phyloP scores from a whole-genome alignment of 2,113 vertebrate genomes.

The Colossoma macropomum region DNA sequence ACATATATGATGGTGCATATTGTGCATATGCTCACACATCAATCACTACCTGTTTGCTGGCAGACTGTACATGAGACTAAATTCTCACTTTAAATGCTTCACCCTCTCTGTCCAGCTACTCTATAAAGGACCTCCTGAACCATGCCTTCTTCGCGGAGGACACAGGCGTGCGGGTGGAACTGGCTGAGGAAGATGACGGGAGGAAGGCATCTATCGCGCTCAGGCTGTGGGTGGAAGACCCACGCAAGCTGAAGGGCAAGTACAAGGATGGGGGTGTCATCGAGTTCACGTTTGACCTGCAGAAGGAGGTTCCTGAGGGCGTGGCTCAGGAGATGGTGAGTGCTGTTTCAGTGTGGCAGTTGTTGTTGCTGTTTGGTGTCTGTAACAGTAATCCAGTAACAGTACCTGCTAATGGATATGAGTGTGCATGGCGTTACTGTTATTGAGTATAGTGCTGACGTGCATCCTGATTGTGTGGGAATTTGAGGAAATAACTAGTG shows the following conservation, averaged over 20 bases:
- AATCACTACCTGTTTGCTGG: too few species aligned
- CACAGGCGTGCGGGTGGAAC: conserved; percentile 95
- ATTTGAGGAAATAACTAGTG: too few species aligned
- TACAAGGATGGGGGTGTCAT: conserved; percentile 97
- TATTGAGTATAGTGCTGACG: too few species aligned
- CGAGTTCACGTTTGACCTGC: conserved; percentile 95
- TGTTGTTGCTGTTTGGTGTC: not conserved
- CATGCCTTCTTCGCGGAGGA: conserved; percentile 98
- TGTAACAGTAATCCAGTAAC: too few species aligned
- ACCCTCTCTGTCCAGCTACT: conserved; percentile 79
- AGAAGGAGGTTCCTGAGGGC: conserved; percentile 92
- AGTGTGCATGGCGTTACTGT: too few species aligned
- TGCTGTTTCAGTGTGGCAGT: not conserved
- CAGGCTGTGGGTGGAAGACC: conserved; percentile 97
- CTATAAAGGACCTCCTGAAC: conserved; percentile 97
- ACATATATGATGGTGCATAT: too few species aligned
- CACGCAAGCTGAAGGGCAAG: conserved; percentile 97
- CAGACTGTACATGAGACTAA: too few species aligned
- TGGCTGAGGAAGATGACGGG: conserved; percentile 96
- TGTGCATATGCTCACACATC: too few species aligned
- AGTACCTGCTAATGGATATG: too few species aligned
- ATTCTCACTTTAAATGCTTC: not conserved
- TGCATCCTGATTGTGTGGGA: too few species aligned
- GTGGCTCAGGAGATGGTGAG: conserved; percentile 98
- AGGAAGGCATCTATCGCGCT: conserved; percentile 92